phyloP scores from a whole-genome alignment of 2,113 vertebrate genomes.

The Vireo altiloquus region DNA sequence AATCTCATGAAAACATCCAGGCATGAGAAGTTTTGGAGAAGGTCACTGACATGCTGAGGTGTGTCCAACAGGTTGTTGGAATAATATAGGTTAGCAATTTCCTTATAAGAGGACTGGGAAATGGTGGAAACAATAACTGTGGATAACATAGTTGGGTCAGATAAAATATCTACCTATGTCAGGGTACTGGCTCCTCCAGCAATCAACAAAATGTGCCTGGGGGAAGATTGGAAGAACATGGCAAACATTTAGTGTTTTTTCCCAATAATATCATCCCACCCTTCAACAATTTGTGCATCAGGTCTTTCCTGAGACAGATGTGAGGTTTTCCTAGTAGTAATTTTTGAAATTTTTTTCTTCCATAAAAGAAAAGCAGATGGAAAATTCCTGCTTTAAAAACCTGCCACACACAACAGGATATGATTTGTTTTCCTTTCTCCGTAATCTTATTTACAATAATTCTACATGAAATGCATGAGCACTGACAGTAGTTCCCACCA shows the following conservation, averaged over 20 bases:
- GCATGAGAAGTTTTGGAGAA: not conserved
- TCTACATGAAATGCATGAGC: not conserved
- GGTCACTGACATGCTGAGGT: not conserved
- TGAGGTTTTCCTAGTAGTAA: not conserved
- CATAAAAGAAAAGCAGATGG: not conserved
- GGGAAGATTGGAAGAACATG: not conserved
- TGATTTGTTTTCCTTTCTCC: not conserved
- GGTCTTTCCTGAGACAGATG: not conserved
- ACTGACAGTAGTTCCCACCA: not conserved
- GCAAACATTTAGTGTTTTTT: not conserved
- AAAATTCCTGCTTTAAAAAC: not conserved
- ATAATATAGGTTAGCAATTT: not conserved
- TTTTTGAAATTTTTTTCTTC: not conserved
- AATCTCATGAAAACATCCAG: not conserved
- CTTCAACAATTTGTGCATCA: not conserved
- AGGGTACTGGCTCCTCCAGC: not conserved
- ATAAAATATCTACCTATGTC: not conserved
- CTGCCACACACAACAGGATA: accelerated
- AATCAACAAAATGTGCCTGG: not conserved
- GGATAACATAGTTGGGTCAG: not conserved
- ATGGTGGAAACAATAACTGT: not conserved
- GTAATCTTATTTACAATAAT: not conserved
- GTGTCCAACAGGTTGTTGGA: not conserved
- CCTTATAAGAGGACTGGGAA: not conserved
- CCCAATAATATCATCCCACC: not conserved